phyloP scores from a whole-genome alignment of 92 coral and sea anemone genomes.

The Desmophyllum pertusum region DNA sequence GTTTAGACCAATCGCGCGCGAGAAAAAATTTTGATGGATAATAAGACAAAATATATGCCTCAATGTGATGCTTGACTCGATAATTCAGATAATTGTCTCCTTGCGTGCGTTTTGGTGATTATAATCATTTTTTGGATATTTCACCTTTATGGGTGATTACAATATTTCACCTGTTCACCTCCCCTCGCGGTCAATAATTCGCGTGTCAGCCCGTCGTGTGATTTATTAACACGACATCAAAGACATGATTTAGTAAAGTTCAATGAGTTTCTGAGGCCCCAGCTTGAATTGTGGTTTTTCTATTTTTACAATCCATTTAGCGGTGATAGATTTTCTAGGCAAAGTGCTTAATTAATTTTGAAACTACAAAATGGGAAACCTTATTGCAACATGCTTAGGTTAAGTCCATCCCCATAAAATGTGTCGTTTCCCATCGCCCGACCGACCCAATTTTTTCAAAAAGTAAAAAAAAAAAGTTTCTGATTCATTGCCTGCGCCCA shows the following conservation, averaged over 20 bases:
- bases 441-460: too few species aligned
- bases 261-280: not conserved
- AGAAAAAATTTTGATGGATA: too few species aligned
- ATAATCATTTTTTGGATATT: too few species aligned
- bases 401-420: too few species aligned
- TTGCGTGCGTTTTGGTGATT: constrained; percentile 1
- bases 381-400: not conserved
- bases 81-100: not conserved
- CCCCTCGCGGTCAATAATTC: not conserved
- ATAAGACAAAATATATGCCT: too few species aligned
- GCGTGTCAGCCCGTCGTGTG: not conserved
- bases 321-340: not conserved
- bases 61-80: not conserved
- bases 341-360: not conserved
- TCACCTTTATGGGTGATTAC: not conserved
- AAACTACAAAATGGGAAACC: not conserved
- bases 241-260: too few species aligned
- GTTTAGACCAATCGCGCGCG: too few species aligned
- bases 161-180: constrained; percentile 27
- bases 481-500: too few species aligned
- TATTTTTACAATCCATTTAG: not conserved
- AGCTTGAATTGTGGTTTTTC: not conserved
- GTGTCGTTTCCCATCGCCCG: too few species aligned
- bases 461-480: too few species aligned
- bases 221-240: not conserved